Base-by-base conservation (phyloP, 2,888 invertebrate species). In the Megastigmus dorsalis region DNA sequence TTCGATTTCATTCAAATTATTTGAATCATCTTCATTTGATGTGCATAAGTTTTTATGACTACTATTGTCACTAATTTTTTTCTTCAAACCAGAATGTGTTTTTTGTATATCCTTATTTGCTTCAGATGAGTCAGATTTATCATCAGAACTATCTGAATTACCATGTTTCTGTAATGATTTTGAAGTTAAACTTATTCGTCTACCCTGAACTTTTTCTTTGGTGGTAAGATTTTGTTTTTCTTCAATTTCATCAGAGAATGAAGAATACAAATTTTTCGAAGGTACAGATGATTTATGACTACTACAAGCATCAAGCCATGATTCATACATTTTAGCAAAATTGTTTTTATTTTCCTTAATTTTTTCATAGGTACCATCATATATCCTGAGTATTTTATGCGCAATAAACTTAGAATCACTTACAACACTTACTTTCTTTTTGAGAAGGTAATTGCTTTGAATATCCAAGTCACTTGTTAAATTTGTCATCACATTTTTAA, bases 391-490 rank as follows among this genome's bases (percentile, higher is more conserved):
- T 18, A 77, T 55, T 63, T 75, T 75, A 26, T 77, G 77, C 5
- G 75, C 62, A 15, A 77, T 43, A 43, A 77, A 77, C 15, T 75
- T 75, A 2, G 77, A 60, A 23, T 77, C 75, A 13, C 66, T 50
- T 18, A 69, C 36, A 9, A 71, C 60, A 43, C 36, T 57, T 10
- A 77, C 30, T 41, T 73, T 69, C 30, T 73, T 75, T 3, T 72
- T 62, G 1, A 63, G 33, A 30, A 70, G 20, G 43, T 75, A 77
- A n/a, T 60, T 18, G 20, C 26, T 52, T 6, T 65, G 50, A 15
- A 0, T 7, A 18, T 45, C 52, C 1, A 74, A 72, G 10, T 77
- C 67, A 13, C 28, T 38, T n/a, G 68, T 52, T 1, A 77, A 67
- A 2, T 74, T 52, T 2, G 59, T 45, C 2, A 13, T 23, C 0